Evolutionary conservation across 2,797 vertebrate genomes (phyloP).

Genomic region (Silurus lanzhouensis): DNA sequence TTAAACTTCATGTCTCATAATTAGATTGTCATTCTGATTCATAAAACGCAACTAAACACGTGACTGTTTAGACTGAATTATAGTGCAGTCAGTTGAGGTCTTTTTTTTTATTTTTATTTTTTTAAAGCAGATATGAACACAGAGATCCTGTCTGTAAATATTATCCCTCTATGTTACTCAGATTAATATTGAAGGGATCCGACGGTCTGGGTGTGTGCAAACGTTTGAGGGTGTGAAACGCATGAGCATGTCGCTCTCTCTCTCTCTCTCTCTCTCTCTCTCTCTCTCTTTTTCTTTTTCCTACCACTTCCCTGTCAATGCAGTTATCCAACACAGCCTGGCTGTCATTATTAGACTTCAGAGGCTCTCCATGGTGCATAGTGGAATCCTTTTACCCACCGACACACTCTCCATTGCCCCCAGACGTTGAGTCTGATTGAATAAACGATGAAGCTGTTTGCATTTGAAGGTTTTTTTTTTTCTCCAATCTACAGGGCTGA

Average conservation of each 20-base stretch:
- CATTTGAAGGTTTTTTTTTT: constrained; percentile 14
- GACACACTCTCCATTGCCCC: neutral
- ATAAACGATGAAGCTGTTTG: neutral
- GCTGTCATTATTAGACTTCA: constrained; percentile 37
- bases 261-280: no score
- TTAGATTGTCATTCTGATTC: neutral
- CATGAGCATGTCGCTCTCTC: neutral
- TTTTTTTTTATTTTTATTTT: neutral
- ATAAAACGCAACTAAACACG: neutral
- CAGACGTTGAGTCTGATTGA: neutral
- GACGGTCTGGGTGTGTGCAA: neutral
- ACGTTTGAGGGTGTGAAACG: constrained; percentile 29
- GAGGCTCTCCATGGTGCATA: constrained; percentile 1
- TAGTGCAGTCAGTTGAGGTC: neutral
- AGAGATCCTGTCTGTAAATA: constrained; percentile 3
- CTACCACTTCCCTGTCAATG: neutral
- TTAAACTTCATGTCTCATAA: neutral
- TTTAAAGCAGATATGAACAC: neutral
- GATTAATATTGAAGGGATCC: neutral
- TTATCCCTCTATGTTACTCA: neutral
- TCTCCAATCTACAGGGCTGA: neutral
- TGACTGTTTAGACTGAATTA: neutral
- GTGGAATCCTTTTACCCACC: neutral
- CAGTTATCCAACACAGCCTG: constrained; percentile 36
- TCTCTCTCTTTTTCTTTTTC: neutral